Evolutionary conservation across 2,888 invertebrate species (phyloP), one percentile per base, ranked within the genome.

Genomic region (Megastigmus dorsalis): DNA sequence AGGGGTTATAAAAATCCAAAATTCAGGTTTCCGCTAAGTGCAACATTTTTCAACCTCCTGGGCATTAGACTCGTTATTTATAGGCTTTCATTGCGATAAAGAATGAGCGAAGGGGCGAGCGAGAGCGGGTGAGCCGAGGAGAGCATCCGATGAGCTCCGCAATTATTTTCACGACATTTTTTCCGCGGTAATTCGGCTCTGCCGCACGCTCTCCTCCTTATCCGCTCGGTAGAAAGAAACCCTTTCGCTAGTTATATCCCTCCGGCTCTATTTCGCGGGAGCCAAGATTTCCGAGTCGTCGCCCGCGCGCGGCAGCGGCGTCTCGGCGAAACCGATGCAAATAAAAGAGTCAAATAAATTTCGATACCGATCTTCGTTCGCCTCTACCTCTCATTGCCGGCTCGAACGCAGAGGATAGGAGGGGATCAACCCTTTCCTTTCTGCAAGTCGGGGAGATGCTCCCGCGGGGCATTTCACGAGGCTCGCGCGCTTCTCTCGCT

Each of bases 51-150:
- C 83, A n/a, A n/a, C n/a, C 86, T 84, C 84, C 86, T 80, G 83
- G 82, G 84, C 84, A 86, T 88, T 87, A 86, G 85, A 81, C 82
- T 80, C 79, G 83, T 87, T 87, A 87, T 88, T 88, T 87, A 88
- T 88, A 85, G 85, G 81, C 82, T 86, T 87, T 86, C 86, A 87
- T 87, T 87, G 85, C 84, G 86, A 87, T 87, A 87, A 87, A 84
- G 83, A 82, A 86, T 75, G 81, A 81, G 63, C 69, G 66, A 73
- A 75, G 15, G 60, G 68, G 54, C 62, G 69, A 10, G n/a, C n/a
- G n/a, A n/a, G n/a, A 76, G 78, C 76, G 76, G 78, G n/a, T n/a
- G n/a, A n/a, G 75, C 77, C 74, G 74, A 65, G 23, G 10, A 52
- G 52, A 52, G 52, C 68, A 62, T 41, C 41, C 41, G 52, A 60